Evolutionary conservation across 2,797 vertebrate genomes (phyloP), one percentile per base, ranked within the genome.

Genomic region (Channa striata): DNA sequence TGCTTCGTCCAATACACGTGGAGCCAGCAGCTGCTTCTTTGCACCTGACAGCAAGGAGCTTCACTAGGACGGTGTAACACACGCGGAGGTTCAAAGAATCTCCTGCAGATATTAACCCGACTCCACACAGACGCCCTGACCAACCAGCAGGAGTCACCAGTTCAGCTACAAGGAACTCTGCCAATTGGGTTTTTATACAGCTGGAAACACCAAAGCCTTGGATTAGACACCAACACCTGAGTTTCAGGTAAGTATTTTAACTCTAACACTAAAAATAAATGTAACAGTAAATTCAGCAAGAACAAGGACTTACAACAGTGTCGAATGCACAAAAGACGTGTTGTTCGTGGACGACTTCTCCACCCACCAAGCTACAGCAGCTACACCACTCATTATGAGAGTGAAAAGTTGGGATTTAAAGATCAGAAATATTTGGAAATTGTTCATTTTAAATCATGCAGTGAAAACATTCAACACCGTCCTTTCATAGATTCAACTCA

Each of bases 21-120:
- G 65, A 76, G 70, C 49, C 76, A 37, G 72, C 80, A 77, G 80
- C 75, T 90, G 87, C 61, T 86, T 82, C 74, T 53, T 86, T 74
- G 86, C 66, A 73, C 64, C 74, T 67, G 69, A 80, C 78, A 75
- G 72, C 1, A 2, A 80, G 56, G 59, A 56, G 47, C 63, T 76
- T 65, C 49, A 66, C 73, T 19, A 17, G 68, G 53, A 70, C 69
- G 56, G 33, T 57, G 59, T 36, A 47, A 44, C 44, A 3, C 66
- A 68, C 2, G 42, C 66, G 50, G 68, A 67, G 78, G 59, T 76
- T 83, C 57, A 77, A 62, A 77, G 66, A 58, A 57, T 49, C 48
- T 73, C 78, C 67, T 19, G 63, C 75, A 61, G 73, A 74, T 73
- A 16, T 60, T 13, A 43, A 54, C 72, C 57, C 53, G 47, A 43